Evolutionary conservation across 2,888 invertebrate species (phyloP), one percentile per base, ranked within the genome.

Genomic region (Nezara viridula): DNA sequence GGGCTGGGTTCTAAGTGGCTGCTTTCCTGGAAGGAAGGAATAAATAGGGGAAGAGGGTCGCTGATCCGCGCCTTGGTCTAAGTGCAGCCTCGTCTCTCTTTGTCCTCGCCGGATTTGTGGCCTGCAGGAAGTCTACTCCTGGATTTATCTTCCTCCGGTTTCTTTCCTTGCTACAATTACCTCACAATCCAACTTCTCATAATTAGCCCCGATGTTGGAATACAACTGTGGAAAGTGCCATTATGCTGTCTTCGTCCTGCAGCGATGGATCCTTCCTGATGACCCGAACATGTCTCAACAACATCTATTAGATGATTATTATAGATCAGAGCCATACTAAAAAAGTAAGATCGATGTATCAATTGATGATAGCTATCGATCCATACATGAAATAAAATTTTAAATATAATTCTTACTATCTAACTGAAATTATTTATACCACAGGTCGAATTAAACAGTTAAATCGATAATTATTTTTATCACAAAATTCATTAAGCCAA

Each of bases 1-100:
- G 88, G 85, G 89, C 77, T 47, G 89, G 89, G 89, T 89, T 90
- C 90, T 90, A 90, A 90, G 90, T 90, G 90, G 90, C 88, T 90
- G 90, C 90, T 90, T 90, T 90, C 90, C 90, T 90, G 90, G 90
- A 90, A 90, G 90, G 90, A 90, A 90, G 90, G 90, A 90, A 90
- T 90, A 90, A 90, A 90, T 90, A 90, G 90, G 89, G 86, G 90
- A 89, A 50, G 52, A 66, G 86, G 90, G 90, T 55, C 86, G 86
- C 86, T 90, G 90, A 89, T 89, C 89, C 90, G 90, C 90, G 90
- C 89, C 88, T 89, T 88, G 88, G 88, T 89, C 90, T 90, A 90
- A 90, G 90, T 90, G 90, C 90, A 90, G 50, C 5, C 77, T 52
- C 88, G 24, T 52, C 88, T 77, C 88, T 81, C 88, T 88, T 88